These are phyloP conservation scores for Rhagonycha lutea DNA, from an alignment of 2,888 invertebrate species.

Conservation along the genomic window DNA sequence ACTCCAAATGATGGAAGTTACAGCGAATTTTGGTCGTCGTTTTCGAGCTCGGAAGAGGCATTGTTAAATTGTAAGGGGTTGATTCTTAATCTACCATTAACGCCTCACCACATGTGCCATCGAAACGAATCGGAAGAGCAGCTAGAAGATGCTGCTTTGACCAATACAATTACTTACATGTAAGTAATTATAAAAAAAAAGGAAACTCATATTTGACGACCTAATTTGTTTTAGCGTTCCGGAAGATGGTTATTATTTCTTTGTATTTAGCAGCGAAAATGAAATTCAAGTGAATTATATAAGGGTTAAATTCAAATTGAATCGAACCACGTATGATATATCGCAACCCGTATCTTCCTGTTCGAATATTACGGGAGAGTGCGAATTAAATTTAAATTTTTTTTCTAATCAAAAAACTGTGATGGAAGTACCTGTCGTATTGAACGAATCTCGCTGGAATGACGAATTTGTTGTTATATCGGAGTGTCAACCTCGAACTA, in stretches of 20 bases:
- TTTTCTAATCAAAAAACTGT: conserved; percentile 73
- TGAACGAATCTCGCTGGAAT: conserved; percentile 72
- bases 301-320: conserved; percentile 68
- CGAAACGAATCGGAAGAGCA: conserved; percentile 52
- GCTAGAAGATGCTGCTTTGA: conserved; percentile 58
- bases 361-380: conserved; percentile 64
- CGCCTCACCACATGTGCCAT: conserved; percentile 64
- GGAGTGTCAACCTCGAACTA: conserved; percentile 74
- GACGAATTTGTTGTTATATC: conserved; percentile 75
- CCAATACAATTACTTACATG: conserved; percentile 72
- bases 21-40: conserved; percentile 81
- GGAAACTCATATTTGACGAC: neutral
- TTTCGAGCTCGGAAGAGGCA: conserved; percentile 80
- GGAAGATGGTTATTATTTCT: conserved; percentile 79
- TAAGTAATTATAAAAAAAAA: conserved; percentile 47
- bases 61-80: conserved; percentile 74
- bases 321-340: conserved; percentile 73
- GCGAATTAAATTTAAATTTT: conserved; percentile 68
- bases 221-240: conserved; percentile 62
- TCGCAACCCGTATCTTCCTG: conserved; percentile 66
- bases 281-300: conserved; percentile 75
- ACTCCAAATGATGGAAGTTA: conserved; percentile 72
- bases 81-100: conserved; percentile 72
- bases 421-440: conserved; percentile 67
- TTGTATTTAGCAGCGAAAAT: conserved; percentile 82